Evolutionary conservation across 2,113 vertebrate species (phyloP), one percentile per base, ranked within the genome.

Genomic region (Notechis scutatus): DNA sequence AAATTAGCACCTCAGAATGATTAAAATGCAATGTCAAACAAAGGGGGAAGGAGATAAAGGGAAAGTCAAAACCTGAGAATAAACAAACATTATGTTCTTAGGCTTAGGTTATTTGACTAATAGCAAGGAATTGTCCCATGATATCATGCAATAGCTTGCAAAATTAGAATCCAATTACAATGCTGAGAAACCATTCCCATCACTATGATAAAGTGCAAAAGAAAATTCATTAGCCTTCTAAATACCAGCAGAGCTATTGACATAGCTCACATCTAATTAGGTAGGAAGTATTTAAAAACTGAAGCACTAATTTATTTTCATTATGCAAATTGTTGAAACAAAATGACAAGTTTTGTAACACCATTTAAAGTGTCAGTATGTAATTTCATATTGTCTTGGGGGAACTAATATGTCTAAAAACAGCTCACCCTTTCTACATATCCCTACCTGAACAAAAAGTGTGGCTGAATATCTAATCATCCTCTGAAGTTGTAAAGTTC

Each of bases 381-480:
- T 88, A n/a, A 85, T 57, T 47, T 42, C 18, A 15, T 85, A 7
- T 50, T 81, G 61, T 88, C 81, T 88, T 45, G 39, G 26, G 55
- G 39, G 21, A 85, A 21, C 5, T 6, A 81, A 23, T 23, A 54
- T 8, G 14, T 59, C 50, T 69, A 39, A 89, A 88, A 18, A 5
- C 1, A 5, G 5, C 88, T 89, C 1, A 26, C 6, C 24, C n/a
- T 89, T 89, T 34, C 21, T 12, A 90, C 56, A 64, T 20, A 11
- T 87, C 85, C 85, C 96, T 97, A 98, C 99, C 99, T 99, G 99
- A 92, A 99, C 98, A 95, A 99, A 99, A 26, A 99, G 98, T 0
- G 99, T 99, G 24, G 99, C 99, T 3, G 98, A 98, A 0, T 99
- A 99, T 94, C 99, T 98, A 94, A 99, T 97, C 99, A 99, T 99